Conservation (phyloP, 2,113 vertebrate genomes). For the Oncorhynchus nerka region DNA sequence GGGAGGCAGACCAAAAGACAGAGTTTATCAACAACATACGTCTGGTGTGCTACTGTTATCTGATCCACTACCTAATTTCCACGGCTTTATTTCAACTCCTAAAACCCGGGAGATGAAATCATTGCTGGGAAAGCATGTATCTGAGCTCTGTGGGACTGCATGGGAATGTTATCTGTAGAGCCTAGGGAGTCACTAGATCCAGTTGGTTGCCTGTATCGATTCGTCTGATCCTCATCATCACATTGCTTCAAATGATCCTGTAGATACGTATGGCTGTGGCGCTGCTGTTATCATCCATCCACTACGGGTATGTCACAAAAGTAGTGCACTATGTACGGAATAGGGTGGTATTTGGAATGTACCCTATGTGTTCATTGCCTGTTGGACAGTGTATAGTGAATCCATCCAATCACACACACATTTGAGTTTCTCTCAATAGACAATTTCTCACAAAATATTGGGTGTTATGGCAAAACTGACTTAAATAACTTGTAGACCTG, state of each 20-base stretch:
- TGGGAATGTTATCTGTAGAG: neutral
- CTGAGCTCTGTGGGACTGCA: neutral
- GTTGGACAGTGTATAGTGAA: too few relatives aligned
- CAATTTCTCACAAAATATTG: too few relatives aligned
- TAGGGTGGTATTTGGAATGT: too few relatives aligned
- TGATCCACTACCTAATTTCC: neutral
- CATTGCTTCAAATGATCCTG: neutral
- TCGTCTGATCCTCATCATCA: neutral
- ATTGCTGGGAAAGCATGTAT: neutral
- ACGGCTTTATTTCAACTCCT: conserved; percentile 13
- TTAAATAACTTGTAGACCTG: too few relatives aligned
- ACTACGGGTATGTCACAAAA: too few relatives aligned
- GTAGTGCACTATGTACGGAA: too few relatives aligned
- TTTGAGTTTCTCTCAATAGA: too few relatives aligned
- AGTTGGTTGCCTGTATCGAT: conserved; percentile 4
- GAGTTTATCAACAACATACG: neutral
- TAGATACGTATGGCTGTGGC: neutral
- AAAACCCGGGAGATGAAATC: neutral
- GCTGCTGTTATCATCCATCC: too few relatives aligned
- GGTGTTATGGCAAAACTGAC: too few relatives aligned
- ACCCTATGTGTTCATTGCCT: too few relatives aligned
- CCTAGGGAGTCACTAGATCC: neutral
- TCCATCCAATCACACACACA: too few relatives aligned
- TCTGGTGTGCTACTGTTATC: conserved; percentile 22
- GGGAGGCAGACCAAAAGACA: neutral